Evolutionary conservation across 2,888 invertebrate species (phyloP), one percentile per base, ranked within the genome.

Genomic region (Lepas anatifera): DNA sequence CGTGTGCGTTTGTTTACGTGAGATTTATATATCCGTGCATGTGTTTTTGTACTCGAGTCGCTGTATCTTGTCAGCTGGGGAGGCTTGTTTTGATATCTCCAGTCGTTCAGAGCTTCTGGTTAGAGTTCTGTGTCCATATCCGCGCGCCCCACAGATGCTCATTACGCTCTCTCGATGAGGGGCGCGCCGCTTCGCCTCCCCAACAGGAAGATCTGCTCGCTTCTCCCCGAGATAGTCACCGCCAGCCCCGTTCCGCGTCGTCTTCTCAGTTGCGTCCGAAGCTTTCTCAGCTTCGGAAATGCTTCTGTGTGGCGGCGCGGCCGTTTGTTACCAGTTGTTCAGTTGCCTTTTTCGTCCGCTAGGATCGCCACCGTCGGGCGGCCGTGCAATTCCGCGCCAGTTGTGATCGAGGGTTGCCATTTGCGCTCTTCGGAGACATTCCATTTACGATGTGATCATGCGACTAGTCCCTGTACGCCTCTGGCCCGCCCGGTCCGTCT

Each of bases 401-500:
- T 58, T 58, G 58, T 58, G 58, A 58, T 58, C 22, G 35, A 58
- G 41, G 16, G 58, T 58, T 32, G 58, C 58, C 58, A 58, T 58
- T 22, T 35, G 22, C 35, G 2, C 22, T 58, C 58, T 22, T 18
- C 35, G 58, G 58, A 58, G 58, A 58, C 58, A 58, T 58, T 58
- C 58, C 58, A 58, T 13, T 25, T 13, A 32, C 32, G 7, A 32
- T 58, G 58, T 58, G 58, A 58, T 58, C 32, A 58, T 10, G 8
- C 18, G 58, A 58, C 58, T 58, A 58, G 58, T 58, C 58, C 18
- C 58, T 22, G 7, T 52, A 16, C 10, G 18, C 1, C 58, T 41
- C 41, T 4, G 8, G 39, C 11, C 16, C 41, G 10, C n/a, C n/a
- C n/a, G n/a, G n/a, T n/a, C n/a, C n/a, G n/a, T n/a, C n/a, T n/a